Evolutionary conservation across 2,888 invertebrate genomes (phyloP).

Genomic region (Phymatocera aterrima): DNA sequence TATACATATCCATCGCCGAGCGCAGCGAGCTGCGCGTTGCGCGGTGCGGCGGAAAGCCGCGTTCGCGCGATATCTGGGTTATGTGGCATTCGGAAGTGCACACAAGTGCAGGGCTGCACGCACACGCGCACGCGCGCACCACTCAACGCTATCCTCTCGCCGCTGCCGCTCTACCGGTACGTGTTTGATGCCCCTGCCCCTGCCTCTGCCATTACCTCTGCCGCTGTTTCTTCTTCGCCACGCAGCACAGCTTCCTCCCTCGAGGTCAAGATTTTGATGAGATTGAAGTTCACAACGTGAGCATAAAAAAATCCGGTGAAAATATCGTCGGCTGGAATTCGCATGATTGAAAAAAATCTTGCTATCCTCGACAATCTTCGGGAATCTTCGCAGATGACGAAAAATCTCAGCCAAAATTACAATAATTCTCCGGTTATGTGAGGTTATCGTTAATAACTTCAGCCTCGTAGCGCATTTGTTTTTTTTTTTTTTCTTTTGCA

Average conservation of each 20-base stretch:
- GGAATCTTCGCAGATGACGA: no score
- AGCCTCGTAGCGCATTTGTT: no score
- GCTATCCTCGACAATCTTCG: no score
- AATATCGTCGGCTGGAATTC: no score
- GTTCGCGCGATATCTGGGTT: slow-evolving; percentile 36
- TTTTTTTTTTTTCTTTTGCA: no score
- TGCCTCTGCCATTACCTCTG: neutral
- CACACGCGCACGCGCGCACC: neutral
- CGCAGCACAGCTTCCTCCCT: neutral
- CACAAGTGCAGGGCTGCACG: slow-evolving; percentile 28
- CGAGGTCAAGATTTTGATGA: slow-evolving; percentile 43
- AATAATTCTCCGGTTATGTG: no score
- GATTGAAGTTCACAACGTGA: no score
- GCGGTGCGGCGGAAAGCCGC: neutral
- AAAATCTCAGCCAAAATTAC: no score
- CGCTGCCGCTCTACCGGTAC: neutral
- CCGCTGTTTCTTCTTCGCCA: no score
- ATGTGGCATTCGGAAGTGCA: slow-evolving; percentile 44
- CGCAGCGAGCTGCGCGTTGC: neutral
- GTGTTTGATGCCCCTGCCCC: neutral
- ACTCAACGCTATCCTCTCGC: neutral
- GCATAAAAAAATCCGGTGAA: no score
- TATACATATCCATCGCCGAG: neutral
- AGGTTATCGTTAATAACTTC: no score
- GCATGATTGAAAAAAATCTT: no score